Evolutionary conservation across 2,113 vertebrate species (phyloP).

Genomic region (Azemiops feae): DNA sequence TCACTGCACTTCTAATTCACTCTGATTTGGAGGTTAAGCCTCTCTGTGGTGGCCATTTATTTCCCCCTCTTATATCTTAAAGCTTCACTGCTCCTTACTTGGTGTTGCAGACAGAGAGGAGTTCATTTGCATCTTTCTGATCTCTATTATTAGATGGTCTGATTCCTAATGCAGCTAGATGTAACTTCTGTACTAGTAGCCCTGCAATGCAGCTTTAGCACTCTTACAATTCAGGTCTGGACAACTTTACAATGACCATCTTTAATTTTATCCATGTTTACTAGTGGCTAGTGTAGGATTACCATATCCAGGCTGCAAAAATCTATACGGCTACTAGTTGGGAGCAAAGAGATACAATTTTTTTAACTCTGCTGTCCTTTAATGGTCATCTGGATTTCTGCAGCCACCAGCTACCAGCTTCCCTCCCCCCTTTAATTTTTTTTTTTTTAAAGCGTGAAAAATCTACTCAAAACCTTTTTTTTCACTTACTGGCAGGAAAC

Average conservation of each 20-base stretch:
- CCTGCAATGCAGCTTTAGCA: background rate
- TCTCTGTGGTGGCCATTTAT: slow-evolving; percentile 43
- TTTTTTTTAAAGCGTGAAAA: background rate
- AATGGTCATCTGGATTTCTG: background rate
- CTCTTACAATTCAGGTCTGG: background rate
- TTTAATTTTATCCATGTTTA: background rate
- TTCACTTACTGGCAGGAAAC: background rate
- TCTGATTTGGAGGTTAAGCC: slow-evolving; percentile 18
- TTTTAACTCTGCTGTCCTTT: background rate
- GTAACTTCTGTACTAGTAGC: background rate
- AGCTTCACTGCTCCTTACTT: slow-evolving; percentile 53
- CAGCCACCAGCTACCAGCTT: background rate
- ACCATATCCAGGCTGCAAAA: background rate
- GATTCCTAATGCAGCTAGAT: background rate
- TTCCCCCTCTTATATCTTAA: slow-evolving; percentile 42
- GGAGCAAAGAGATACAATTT: background rate
- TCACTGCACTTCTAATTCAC: slow-evolving; percentile 58
- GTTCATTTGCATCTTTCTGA: slow-evolving; percentile 61
- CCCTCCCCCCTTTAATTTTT: background rate
- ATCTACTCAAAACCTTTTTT: background rate
- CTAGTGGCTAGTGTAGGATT: background rate
- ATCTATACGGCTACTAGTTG: background rate
- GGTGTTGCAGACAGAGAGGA: slow-evolving; percentile 40
- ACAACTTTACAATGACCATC: background rate
- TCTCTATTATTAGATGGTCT: slow-evolving; percentile 52